These are phyloP conservation scores for Serripes groenlandicus DNA, from an alignment of 2,888 invertebrate species.

Conservation along the genomic window DNA sequence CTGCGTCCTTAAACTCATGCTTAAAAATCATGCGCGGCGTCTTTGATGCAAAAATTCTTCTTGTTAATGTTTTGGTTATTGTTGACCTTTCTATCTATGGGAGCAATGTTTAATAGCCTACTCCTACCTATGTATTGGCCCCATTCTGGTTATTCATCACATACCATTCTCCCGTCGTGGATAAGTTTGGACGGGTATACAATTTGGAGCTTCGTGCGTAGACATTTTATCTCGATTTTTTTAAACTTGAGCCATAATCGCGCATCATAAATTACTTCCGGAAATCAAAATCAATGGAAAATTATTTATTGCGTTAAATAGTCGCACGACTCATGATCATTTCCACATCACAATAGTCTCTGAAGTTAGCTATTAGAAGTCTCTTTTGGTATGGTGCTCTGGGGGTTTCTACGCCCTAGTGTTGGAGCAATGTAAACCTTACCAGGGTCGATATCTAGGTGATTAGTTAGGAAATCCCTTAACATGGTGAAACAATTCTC, in stretches of 20 bases:
- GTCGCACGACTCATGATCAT: background rate
- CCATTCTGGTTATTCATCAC: slow-evolving; percentile 17
- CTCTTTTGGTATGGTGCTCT: background rate
- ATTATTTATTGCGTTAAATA: background rate
- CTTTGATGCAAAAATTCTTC: too few species aligned
- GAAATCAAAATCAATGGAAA: slow-evolving; percentile 6
- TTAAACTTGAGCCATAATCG: background rate
- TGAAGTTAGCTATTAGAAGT: background rate
- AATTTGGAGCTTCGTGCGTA: background rate
- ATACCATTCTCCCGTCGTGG: background rate
- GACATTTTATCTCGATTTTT: background rate
- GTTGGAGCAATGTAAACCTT: background rate
- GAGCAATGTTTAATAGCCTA: background rate
- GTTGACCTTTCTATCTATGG: background rate
- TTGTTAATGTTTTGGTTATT: too few species aligned
- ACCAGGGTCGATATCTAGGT: background rate
- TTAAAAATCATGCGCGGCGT: too few species aligned
- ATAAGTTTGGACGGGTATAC: background rate
- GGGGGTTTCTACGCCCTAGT: background rate
- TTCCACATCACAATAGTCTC: slow-evolving; percentile 2
- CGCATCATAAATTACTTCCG: background rate
- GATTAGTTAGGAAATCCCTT: background rate
- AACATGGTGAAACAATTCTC: background rate
- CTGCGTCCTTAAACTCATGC: too few species aligned
- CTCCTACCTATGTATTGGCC: slow-evolving; percentile 2